Percentiles rank a stretch among this genome's conserved stretches.
Evolutionary conservation across 1,140 invertebrate genomes (phyloP).

Genomic region (Achatina immaculata): DNA sequence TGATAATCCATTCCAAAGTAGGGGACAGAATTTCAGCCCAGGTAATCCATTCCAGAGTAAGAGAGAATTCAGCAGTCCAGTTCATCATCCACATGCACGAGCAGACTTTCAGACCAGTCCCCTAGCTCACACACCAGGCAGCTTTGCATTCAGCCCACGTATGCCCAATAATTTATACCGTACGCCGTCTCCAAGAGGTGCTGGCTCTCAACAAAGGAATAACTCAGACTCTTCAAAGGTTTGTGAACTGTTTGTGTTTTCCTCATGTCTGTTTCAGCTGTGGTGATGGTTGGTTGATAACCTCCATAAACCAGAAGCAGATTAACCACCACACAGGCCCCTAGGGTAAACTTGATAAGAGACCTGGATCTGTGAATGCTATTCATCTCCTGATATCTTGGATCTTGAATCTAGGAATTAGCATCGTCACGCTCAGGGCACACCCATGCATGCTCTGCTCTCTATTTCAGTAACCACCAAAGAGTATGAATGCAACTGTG

Average conservation of each 20-base stretch:
- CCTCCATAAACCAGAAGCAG: no score
- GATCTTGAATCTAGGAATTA: no score
- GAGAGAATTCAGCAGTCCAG: background rate
- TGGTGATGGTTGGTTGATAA: background rate
- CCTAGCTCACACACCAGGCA: background rate
- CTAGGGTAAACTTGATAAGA: no score
- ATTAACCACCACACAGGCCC: no score
- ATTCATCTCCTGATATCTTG: no score
- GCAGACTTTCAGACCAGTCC: background rate
- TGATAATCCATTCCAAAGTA: constrained; percentile 21
- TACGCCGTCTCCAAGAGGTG: background rate
- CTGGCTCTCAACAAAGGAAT: no score
- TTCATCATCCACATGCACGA: background rate
- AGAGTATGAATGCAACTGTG: no score
- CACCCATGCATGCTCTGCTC: no score
- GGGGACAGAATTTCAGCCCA: background rate
- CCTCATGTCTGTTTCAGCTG: background rate
- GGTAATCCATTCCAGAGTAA: background rate
- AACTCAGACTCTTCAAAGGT: background rate
- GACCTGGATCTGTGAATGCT: no score
- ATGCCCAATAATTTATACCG: background rate
- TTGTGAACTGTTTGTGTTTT: background rate
- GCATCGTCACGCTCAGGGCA: no score
- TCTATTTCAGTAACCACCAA: no score
- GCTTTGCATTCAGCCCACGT: background rate